These are phyloP conservation scores for Scaptomyza reducta DNA, from an alignment of 2,888 invertebrate genomes.

Conservation along the genomic window DNA sequence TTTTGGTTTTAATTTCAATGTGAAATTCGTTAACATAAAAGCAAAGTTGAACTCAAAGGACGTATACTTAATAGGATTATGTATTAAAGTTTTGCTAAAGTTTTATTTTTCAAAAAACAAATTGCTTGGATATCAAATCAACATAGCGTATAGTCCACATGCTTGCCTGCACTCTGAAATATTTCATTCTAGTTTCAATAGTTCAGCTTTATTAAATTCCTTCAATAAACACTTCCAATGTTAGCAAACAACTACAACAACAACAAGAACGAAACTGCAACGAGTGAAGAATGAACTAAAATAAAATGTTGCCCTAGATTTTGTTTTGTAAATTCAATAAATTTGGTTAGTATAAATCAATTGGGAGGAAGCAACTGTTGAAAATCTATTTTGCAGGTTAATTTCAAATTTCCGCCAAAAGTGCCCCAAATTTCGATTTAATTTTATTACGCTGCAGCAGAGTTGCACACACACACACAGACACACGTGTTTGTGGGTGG, in stretches of 20 bases:
- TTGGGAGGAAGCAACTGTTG: conserved; percentile 18
- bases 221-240: conserved; percentile 19
- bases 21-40: neutral
- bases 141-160: too few species aligned
- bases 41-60: neutral
- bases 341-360: conserved; percentile 23
- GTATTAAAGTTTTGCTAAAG: too few species aligned
- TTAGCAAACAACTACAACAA: conserved; percentile 1
- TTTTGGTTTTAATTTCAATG: neutral
- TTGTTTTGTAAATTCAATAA: conserved; percentile 8
- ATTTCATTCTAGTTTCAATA: neutral
- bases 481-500: conserved; percentile 1
- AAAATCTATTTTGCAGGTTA: conserved; percentile 59
- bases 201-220: conserved; percentile 14
- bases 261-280: neutral
- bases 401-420: conserved; percentile 62
- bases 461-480: conserved; percentile 6
- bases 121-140: too few species aligned
- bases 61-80: neutral
- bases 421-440: conserved; percentile 64
- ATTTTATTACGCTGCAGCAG: conserved; percentile 48
- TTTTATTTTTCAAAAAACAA: too few species aligned
- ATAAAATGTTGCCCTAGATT: conserved; percentile 9
- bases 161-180: neutral
- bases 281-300: neutral